A percentile compares a stretch with the other conserved stretches of the same genome.
Conservation (phyloP, 2,797 vertebrate species). For the Hephaestus fuliginosus region DNA sequence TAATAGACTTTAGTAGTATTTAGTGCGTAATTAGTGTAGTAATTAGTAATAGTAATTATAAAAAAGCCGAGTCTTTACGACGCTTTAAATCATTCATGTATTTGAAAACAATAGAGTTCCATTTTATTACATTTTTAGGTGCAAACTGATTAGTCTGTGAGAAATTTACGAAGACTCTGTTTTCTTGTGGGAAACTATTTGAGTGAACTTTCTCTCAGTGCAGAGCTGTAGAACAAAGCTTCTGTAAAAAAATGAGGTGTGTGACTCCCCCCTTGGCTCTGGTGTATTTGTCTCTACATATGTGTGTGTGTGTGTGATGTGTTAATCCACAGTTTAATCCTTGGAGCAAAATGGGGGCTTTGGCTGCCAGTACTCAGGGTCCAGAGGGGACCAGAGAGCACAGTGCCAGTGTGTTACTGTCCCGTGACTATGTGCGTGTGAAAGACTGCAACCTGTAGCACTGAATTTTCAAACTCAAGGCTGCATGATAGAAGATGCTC, state of each 20-base stretch:
- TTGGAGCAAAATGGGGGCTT: slow-evolving; percentile 46
- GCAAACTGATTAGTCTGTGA: slow-evolving; percentile 11
- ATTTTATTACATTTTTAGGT: slow-evolving; percentile 13
- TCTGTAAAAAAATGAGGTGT: slow-evolving; percentile 55
- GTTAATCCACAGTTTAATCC: slow-evolving; percentile 75
- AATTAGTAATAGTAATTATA: no score
- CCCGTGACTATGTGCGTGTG: slow-evolving; percentile 3
- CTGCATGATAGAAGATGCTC: slow-evolving; percentile 28
- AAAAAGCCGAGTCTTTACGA: not conserved
- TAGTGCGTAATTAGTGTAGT: no score
- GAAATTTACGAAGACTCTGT: no score
- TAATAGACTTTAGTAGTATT: not conserved
- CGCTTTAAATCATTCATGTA: not conserved
- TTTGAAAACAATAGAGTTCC: not conserved
- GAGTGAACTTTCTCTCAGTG: slow-evolving; percentile 42
- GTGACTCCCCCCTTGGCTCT: slow-evolving; percentile 27
- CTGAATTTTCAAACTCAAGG: slow-evolving; percentile 42
- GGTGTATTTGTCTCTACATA: slow-evolving; percentile 15
- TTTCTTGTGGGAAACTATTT: not conserved
- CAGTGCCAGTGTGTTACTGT: slow-evolving; percentile 39
- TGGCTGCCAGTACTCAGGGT: slow-evolving; percentile 43
- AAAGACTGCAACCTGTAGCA: slow-evolving; percentile 42
- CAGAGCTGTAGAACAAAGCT: slow-evolving; percentile 63
- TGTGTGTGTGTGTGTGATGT: slow-evolving; percentile 25
- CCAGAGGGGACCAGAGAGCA: slow-evolving; percentile 34